phyloP scores from a whole-genome alignment of 2,888 invertebrate genomes.

The Drosophila prostipennis region DNA sequence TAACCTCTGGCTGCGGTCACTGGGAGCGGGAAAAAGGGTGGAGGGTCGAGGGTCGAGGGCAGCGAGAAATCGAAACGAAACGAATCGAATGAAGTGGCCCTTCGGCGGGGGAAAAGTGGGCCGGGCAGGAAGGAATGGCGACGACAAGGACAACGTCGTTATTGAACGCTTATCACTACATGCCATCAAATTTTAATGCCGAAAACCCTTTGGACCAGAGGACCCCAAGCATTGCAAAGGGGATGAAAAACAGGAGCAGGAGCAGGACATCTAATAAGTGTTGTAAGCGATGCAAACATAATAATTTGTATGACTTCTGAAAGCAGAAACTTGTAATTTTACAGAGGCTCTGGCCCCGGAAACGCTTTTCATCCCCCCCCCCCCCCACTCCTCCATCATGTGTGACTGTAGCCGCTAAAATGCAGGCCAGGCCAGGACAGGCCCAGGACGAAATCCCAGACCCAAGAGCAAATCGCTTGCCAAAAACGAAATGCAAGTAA shows the following conservation, averaged over 20 bases:
- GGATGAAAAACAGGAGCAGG: slow-evolving; percentile 14
- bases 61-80: slow-evolving; percentile 36
- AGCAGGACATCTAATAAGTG: slow-evolving; percentile 66
- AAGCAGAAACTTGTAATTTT: slow-evolving; percentile 81
- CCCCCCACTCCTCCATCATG: background rate
- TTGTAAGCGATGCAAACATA: slow-evolving; percentile 79
- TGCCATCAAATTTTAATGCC: slow-evolving; percentile 79
- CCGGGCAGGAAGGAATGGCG: slow-evolving; percentile 24
- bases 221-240: slow-evolving; percentile 12
- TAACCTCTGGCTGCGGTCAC: slow-evolving; percentile 68
- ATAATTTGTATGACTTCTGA: slow-evolving; percentile 79
- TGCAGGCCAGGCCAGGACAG: slow-evolving; percentile 74
- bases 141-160: slow-evolving; percentile 60
- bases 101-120: background rate
- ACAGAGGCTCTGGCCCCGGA: slow-evolving; percentile 56
- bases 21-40: slow-evolving; percentile 13
- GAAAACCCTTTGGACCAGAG: slow-evolving; percentile 66
- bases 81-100: slow-evolving; percentile 42
- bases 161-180: slow-evolving; percentile 76
- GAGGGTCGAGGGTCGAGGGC: slow-evolving; percentile 1
- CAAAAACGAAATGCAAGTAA: slow-evolving; percentile 29
- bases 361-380: slow-evolving; percentile 6
- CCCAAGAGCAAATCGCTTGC: slow-evolving; percentile 10
- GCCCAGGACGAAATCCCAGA: slow-evolving; percentile 16
- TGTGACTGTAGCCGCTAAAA: slow-evolving; percentile 52